These are phyloP conservation scores for Allygus modestus DNA, from an alignment of 2,888 invertebrate species.

Conservation along the genomic window DNA sequence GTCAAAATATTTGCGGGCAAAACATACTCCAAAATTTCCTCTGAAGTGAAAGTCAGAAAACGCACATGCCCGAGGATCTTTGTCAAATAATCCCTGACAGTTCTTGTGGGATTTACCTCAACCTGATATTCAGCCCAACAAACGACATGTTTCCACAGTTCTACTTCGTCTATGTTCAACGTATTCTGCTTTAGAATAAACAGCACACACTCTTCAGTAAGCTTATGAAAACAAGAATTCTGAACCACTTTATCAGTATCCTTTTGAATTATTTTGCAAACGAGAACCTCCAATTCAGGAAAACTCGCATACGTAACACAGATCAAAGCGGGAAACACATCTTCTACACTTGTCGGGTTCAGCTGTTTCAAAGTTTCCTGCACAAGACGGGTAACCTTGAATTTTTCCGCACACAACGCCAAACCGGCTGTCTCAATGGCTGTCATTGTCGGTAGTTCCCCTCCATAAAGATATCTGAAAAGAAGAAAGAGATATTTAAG, in stretches of 20 bases:
- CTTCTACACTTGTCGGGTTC: background rate
- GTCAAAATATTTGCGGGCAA: background rate
- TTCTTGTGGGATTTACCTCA: background rate
- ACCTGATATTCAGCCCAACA: background rate
- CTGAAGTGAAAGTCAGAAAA: background rate
- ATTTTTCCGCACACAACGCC: background rate
- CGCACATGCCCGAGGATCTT: background rate
- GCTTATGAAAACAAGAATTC: background rate
- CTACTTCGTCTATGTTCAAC: background rate
- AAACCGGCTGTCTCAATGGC: background rate
- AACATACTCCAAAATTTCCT: background rate
- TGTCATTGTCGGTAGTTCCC: background rate
- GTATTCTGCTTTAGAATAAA: background rate
- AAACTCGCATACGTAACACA: background rate
- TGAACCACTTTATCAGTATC: background rate
- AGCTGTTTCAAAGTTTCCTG: background rate
- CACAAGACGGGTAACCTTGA: background rate
- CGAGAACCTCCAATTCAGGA: background rate
- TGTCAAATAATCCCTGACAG: background rate
- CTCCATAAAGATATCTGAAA: background rate
- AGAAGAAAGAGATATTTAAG: too few species aligned
- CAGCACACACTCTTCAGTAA: background rate
- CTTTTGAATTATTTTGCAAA: background rate
- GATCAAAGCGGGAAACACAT: background rate
- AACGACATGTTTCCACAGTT: background rate